Conservation (phyloP, 2,797 vertebrate genomes). For the Margarornis squamiger region DNA sequence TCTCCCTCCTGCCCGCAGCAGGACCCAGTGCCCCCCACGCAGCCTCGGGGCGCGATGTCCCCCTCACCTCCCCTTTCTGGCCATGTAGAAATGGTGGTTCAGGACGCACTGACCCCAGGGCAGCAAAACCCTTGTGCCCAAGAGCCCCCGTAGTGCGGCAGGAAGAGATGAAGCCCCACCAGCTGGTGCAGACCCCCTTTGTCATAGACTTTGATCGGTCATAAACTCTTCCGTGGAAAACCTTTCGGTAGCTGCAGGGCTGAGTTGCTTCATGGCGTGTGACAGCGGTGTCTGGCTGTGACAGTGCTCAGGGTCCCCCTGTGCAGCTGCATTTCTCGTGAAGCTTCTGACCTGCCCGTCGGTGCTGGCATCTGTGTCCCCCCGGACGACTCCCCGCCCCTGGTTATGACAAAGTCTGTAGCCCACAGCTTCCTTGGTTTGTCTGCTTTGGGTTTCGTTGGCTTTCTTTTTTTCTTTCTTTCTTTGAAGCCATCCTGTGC, state of each 20-base stretch:
- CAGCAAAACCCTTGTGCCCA: background rate
- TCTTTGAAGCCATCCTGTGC: conserved; percentile 46
- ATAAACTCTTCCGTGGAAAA: fast-evolving
- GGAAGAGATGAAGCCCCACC: background rate
- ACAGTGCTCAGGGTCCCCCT: background rate
- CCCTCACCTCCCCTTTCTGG: background rate
- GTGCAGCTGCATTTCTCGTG: background rate
- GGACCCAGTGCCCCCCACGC: fast-evolving
- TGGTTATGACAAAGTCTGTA: background rate
- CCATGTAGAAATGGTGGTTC: background rate
- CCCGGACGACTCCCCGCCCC: background rate
- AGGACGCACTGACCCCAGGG: background rate
- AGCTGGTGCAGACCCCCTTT: background rate
- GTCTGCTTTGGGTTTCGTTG: background rate
- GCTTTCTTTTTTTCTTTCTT: background rate
- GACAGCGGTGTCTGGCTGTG: background rate
- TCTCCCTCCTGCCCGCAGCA: background rate
- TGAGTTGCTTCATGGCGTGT: background rate
- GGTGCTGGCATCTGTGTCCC: background rate
- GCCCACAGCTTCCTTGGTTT: background rate
- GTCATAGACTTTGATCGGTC: fast-evolving
- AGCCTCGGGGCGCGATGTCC: background rate
- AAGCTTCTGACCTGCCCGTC: background rate
- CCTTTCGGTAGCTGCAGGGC: background rate
- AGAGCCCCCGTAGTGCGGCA: fast-evolving